Percentiles rank a stretch among this genome's conserved stretches.
Conservation (phyloP, 2,113 vertebrate species). For the Manacus vitellinus region DNA sequence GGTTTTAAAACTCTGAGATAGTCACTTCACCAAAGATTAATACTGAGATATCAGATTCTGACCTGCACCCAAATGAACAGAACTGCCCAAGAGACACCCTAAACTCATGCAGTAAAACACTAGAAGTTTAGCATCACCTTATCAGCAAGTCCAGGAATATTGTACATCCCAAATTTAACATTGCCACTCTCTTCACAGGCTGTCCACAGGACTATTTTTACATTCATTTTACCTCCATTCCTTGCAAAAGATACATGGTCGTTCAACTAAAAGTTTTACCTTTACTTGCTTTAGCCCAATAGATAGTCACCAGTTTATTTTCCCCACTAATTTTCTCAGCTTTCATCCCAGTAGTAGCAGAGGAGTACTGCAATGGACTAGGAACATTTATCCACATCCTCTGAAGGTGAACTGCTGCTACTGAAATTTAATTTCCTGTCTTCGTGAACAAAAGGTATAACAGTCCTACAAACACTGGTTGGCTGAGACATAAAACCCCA, state of each 20-base stretch:
- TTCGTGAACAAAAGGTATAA: neutral
- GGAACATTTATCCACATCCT: neutral
- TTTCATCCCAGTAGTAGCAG: neutral
- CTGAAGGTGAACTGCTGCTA: neutral
- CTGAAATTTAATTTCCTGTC: conserved; percentile 4
- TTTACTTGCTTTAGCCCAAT: neutral
- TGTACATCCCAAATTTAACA: neutral
- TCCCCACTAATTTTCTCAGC: neutral
- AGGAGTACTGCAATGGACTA: neutral
- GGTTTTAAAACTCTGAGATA: neutral
- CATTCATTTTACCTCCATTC: neutral
- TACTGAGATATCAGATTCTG: neutral
- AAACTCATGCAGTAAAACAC: neutral
- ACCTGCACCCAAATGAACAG: neutral
- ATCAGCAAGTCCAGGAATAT: neutral
- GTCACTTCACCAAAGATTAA: neutral
- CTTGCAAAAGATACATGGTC: neutral
- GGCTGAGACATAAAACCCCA: conserved; percentile 35
- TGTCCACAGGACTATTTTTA: neutral
- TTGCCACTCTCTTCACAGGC: neutral
- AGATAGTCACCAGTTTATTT: neutral
- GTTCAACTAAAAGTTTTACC: neutral
- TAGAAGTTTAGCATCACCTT: neutral
- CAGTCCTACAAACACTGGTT: neutral
- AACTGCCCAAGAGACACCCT: neutral